phyloP scores from a whole-genome alignment of 2,888 invertebrate species.

The Drosophila formosana region DNA sequence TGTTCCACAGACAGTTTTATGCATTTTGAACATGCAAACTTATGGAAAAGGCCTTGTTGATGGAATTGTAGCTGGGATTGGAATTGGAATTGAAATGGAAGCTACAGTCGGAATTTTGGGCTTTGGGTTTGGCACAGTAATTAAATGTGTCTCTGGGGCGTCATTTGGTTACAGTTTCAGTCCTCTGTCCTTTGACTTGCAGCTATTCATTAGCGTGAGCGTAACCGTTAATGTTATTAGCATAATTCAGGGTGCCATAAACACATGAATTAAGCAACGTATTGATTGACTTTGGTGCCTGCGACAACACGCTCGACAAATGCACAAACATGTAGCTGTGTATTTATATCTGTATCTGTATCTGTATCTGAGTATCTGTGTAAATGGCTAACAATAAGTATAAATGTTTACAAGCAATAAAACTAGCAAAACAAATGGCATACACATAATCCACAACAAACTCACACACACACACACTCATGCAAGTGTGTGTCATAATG shows the following conservation, averaged over 20 bases:
- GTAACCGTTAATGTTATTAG: constrained; percentile 59
- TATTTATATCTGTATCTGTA: not conserved
- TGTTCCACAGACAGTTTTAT: constrained; percentile 58
- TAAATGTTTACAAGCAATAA: constrained; percentile 79
- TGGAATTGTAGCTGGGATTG: constrained; percentile 11
- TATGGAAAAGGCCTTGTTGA: constrained; percentile 31
- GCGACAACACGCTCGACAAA: constrained; percentile 32
- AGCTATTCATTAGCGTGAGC: constrained; percentile 27
- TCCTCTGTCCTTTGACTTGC: not conserved
- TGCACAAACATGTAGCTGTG: constrained; percentile 25
- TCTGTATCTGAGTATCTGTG: constrained; percentile 26
- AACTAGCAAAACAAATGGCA: constrained; percentile 60
- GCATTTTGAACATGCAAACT: constrained; percentile 72
- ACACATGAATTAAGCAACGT: constrained; percentile 62
- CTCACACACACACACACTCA: constrained; percentile 16
- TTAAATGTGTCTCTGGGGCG: constrained; percentile 62
- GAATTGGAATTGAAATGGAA: constrained; percentile 8
- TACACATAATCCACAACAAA: constrained; percentile 23
- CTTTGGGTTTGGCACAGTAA: constrained; percentile 37
- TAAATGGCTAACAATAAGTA: constrained; percentile 65
- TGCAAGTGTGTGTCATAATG: constrained; percentile 35
- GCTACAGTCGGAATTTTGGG: not conserved
- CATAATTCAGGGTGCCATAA: constrained; percentile 60
- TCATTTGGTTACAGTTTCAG: constrained; percentile 40
- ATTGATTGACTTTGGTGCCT: constrained; percentile 64